Base-by-base conservation (phyloP, 2,888 invertebrate species). In the Platerodrilus igneus region DNA sequence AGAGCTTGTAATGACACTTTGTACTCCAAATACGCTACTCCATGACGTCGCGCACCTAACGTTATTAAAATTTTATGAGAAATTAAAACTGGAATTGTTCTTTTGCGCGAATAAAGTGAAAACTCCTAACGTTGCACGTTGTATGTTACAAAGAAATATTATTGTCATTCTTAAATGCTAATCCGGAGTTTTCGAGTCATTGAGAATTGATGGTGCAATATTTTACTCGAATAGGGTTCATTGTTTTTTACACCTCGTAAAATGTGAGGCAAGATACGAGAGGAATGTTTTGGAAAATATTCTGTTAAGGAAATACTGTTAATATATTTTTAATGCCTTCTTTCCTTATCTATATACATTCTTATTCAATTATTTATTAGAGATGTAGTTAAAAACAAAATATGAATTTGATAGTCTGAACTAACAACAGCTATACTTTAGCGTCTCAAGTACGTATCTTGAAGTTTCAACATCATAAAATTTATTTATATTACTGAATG, bases 221-320 rank as follows among this genome's bases (percentile, higher is more conserved):
- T 41, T 41, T 41, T 37, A 37, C 21, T 14, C 30, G 22, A 37
- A 41, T 41, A 21, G n/a, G 32, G 31, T 37, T 32, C 41, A 41
- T 41, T 41, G 37, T 35, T 32, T 41, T 41, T 41, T 37, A 32
- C 31, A 30, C 37, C 36, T 37, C 31, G 27, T 41, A 41, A 41
- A 41, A 37, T 37, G 29, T 34, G 39, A 30, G 21, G 22, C 18
- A 34, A 39, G 28, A 39, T 39, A 14, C 22, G 18, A n/a, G n/a
- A n/a, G n/a, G n/a, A n/a, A n/a, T n/a, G n/a, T n/a, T n/a, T n/a
- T n/a, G n/a, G n/a, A n/a, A n/a, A n/a, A n/a, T n/a, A n/a, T n/a
- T n/a, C n/a, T n/a, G n/a, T n/a, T n/a, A n/a, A n/a, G n/a, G n/a
- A n/a, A n/a, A n/a, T n/a, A n/a, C n/a, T n/a, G n/a, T n/a, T n/a